Evolutionary conservation across 2,797 vertebrate species (phyloP), one percentile per base, ranked within the genome.

Genomic region (Cynopterus sphinx): DNA sequence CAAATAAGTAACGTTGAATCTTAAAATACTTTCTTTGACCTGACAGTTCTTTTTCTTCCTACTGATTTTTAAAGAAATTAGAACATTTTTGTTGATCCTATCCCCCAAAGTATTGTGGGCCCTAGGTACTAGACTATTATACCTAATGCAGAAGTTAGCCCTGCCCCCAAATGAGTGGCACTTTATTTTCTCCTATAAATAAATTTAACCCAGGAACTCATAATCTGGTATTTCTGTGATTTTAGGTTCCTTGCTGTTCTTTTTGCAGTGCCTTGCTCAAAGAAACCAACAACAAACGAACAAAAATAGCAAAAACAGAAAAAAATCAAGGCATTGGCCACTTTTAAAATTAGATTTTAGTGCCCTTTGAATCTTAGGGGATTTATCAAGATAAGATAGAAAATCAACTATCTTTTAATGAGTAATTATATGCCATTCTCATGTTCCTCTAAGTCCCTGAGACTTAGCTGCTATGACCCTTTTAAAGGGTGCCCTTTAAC

Each of bases 261-360:
- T 67, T 83, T 36, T 65, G 15, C 36, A n/a, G 4, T 1, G 3
- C 21, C 5, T 31, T 39, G 6, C 24, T 87, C 12, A 55, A 84
- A 10, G 4, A 46, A 67, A 91, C 17, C 59, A 41, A 19, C 22
- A 41, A 21, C 9, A 61, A 73, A 2, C 8, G 78, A 82, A 63
- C n/a, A 78, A 78, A 55, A 65, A 49, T 33, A 49, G 49, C 39
- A 39, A 78, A 55, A 82, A 57, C 19, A 61, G 0, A 43, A 74
- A 75, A 26, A 57, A 22, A 41, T 43, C 31, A 74, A 70, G 3
- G 19, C n/a, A 74, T 85, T 90, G 51, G 15, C 17, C 77, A 41
- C 70, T 63, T 95, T 91, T 71, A 68, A 94, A 79, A 33, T 57
- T 26, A 79, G 77, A 90, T 31, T 90, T 89, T 83, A 83, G 28